Conservation (phyloP, 2,113 vertebrate species). For the Silurus asotus region DNA sequence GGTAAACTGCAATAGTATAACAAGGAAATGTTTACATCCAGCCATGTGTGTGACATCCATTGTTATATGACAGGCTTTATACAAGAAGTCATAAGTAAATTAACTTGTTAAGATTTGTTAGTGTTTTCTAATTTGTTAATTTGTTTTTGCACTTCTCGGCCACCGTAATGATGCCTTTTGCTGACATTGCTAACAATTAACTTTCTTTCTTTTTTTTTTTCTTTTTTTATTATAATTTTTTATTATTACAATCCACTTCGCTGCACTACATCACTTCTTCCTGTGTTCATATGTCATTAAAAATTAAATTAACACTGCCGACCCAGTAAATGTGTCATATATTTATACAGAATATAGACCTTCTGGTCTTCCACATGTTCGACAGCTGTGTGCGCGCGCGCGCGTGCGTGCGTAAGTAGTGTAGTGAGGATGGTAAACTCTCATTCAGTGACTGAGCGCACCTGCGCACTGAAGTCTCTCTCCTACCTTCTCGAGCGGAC, state of each 20-base stretch:
- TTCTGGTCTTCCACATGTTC: constrained; percentile 25
- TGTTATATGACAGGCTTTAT: no score
- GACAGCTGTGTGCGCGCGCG: background rate
- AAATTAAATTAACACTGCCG: background rate
- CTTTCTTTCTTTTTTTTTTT: background rate
- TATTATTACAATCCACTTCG: background rate
- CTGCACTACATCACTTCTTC: background rate
- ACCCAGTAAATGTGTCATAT: background rate
- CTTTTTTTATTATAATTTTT: background rate
- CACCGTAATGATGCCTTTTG: background rate
- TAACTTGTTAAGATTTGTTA: no score
- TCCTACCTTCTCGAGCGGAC: background rate
- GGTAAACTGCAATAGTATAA: no score
- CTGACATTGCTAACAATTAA: background rate
- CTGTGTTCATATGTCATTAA: background rate
- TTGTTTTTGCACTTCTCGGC: no score
- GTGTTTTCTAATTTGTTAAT: no score
- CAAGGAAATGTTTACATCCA: no score
- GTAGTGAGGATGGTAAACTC: constrained; percentile 7
- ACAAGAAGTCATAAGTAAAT: no score
- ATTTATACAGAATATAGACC: background rate
- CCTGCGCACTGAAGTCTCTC: constrained; percentile 16
- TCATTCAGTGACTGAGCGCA: background rate
- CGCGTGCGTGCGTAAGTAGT: background rate
- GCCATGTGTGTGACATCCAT: no score